Percentiles rank a stretch among this genome's conserved stretches.
Evolutionary conservation across 2,797 vertebrate genomes (phyloP).

Genomic region (Naso thynnoides): DNA sequence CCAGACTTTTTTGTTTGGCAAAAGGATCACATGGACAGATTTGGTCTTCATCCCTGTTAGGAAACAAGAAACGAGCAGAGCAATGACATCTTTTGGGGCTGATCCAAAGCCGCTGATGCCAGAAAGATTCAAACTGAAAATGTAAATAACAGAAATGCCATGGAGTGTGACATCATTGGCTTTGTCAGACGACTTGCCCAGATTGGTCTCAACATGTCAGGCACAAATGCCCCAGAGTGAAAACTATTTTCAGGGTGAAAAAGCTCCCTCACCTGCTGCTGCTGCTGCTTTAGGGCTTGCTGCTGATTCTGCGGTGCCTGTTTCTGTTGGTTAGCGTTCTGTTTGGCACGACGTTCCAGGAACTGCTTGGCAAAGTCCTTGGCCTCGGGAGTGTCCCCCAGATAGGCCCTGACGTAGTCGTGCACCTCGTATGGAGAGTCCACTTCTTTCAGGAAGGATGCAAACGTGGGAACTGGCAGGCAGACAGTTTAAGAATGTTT

Average conservation of each 20-base stretch:
- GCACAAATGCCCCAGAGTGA: not conserved
- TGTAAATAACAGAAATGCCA: slow-evolving; percentile 7
- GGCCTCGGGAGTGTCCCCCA: slow-evolving; percentile 97
- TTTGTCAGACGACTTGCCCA: not conserved
- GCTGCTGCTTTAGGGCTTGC: slow-evolving; percentile 85
- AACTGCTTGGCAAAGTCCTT: slow-evolving; percentile 99
- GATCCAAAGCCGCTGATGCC: slow-evolving; percentile 16
- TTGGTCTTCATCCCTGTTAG: not conserved
- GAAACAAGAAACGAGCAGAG: slow-evolving; percentile 1
- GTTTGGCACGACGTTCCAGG: slow-evolving; percentile 99
- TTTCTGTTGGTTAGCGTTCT: slow-evolving; percentile 94
- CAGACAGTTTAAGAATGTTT: slow-evolving; percentile 30
- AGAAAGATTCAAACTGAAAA: slow-evolving; percentile 1
- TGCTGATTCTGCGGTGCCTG: slow-evolving; percentile 86
- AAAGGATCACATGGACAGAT: not conserved
- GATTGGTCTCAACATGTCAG: not conserved
- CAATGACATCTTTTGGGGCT: slow-evolving; percentile 5
- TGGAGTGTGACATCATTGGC: not conserved
- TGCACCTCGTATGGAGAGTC: slow-evolving; percentile 99
- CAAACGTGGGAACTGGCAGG: slow-evolving; percentile 95
- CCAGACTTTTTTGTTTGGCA: not conserved
- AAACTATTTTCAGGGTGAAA: too few relatives aligned
- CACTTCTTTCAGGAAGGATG: slow-evolving; percentile 98
- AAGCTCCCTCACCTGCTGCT: slow-evolving; percentile 78
- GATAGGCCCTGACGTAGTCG: slow-evolving; percentile 96